Evolutionary conservation across 2,888 invertebrate species (phyloP).

Genomic region (Pammene fasciana): DNA sequence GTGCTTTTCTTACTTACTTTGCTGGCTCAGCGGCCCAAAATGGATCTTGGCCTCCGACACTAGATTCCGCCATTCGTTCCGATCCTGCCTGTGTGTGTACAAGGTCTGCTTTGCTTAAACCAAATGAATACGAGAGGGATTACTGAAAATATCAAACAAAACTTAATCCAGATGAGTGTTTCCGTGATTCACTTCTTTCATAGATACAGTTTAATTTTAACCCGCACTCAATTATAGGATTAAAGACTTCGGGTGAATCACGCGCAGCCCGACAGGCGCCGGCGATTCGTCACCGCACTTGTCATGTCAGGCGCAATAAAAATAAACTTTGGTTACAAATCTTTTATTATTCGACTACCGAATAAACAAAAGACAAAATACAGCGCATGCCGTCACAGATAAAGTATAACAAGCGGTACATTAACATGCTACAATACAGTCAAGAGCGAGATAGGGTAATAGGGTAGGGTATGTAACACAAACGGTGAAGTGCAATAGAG

Average conservation of each 20-base stretch:
- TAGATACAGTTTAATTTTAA: conserved; percentile 40
- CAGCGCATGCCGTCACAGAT: background rate
- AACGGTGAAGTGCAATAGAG: too few species aligned
- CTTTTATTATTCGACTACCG: conserved; percentile 26
- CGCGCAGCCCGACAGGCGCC: conserved; percentile 52
- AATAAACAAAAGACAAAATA: conserved; percentile 25
- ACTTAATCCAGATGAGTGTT: conserved; percentile 9
- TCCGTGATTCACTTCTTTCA: conserved; percentile 28
- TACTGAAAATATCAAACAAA: conserved; percentile 13
- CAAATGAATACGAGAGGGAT: too few species aligned
- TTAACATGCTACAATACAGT: background rate
- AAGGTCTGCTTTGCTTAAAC: background rate
- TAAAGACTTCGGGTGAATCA: conserved; percentile 52
- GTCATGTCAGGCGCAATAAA: conserved; percentile 34
- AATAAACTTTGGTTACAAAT: conserved; percentile 36
- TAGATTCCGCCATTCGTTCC: too few species aligned
- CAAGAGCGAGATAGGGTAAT: too few species aligned
- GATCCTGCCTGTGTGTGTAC: too few species aligned
- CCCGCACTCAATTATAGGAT: conserved; percentile 36
- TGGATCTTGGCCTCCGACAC: too few species aligned
- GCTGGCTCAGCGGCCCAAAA: too few species aligned
- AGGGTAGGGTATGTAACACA: too few species aligned
- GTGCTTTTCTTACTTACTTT: too few species aligned
- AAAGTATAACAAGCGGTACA: conserved; percentile 1
- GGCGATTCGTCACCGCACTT: conserved; percentile 35